These are phyloP conservation scores for Nemoura dubitans DNA, from an alignment of 2,888 invertebrate species.

Conservation along the genomic window DNA sequence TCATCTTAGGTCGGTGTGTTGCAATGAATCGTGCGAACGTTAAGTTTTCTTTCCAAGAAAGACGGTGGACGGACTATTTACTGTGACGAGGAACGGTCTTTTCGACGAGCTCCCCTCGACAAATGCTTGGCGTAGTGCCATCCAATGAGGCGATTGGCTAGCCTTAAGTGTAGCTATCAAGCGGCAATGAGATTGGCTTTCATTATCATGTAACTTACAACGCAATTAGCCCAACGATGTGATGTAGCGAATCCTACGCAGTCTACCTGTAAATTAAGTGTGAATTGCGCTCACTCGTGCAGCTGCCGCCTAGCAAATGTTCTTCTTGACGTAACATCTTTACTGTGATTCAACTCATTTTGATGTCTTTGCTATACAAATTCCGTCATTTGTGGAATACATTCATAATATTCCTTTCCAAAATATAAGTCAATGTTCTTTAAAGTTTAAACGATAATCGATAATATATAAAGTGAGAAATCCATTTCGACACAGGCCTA, in stretches of 20 bases:
- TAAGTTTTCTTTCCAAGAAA: slow-evolving; percentile 50
- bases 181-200: slow-evolving; percentile 27
- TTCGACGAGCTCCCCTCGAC: slow-evolving; percentile 9
- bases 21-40: slow-evolving; percentile 24
- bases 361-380: slow-evolving; percentile 50
- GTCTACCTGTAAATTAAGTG: slow-evolving; percentile 36
- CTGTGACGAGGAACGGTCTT: slow-evolving; percentile 34
- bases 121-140: slow-evolving; percentile 33
- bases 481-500: slow-evolving; percentile 49
- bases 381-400: slow-evolving; percentile 47
- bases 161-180: slow-evolving; percentile 37
- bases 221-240: slow-evolving; percentile 48
- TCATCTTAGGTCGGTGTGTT: slow-evolving; percentile 29
- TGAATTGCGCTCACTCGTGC: slow-evolving; percentile 40
- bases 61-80: slow-evolving; percentile 47
- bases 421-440: slow-evolving; percentile 48
- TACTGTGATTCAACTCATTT: slow-evolving; percentile 51
- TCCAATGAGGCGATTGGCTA: slow-evolving; percentile 21
- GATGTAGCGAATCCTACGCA: slow-evolving; percentile 44
- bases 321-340: slow-evolving; percentile 47
- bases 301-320: slow-evolving; percentile 38
- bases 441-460: slow-evolving; percentile 24
- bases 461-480: slow-evolving; percentile 45
- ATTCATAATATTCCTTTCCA: slow-evolving; percentile 47
- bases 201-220: slow-evolving; percentile 42